phyloP scores from a whole-genome alignment of 2,888 invertebrate species.

The Xestia xanthographa region DNA sequence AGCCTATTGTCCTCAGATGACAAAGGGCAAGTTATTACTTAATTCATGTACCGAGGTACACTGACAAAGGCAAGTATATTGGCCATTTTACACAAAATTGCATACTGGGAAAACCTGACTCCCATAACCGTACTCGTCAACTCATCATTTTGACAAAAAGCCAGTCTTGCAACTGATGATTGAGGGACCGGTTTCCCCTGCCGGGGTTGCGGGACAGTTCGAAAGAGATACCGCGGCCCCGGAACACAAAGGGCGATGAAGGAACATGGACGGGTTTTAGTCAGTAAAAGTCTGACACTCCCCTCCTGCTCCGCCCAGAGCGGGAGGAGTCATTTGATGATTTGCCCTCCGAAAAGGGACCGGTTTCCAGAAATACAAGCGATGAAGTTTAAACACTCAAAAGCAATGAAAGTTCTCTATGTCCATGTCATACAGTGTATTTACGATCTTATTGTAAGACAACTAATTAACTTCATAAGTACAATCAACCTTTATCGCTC shows the following conservation, averaged over 20 bases:
- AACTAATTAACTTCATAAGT: not conserved
- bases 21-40: not conserved
- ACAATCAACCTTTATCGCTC: not conserved
- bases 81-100: not conserved
- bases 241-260: too few relatives aligned
- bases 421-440: not conserved
- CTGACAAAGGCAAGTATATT: not conserved
- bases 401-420: conserved; percentile 8
- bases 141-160: not conserved
- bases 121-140: not conserved
- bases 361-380: conserved; percentile 9
- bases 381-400: not conserved
- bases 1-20: not conserved
- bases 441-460: not conserved
- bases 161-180: conserved; percentile 11
- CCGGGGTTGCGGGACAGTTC: too few relatives aligned
- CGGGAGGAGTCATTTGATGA: too few relatives aligned
- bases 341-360: too few relatives aligned
- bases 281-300: too few relatives aligned
- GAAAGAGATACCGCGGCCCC: too few relatives aligned
- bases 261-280: too few relatives aligned
- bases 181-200: conserved; percentile 14
- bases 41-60: not conserved
- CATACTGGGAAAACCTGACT: not conserved
- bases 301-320: too few relatives aligned